A percentile compares a stretch with the other conserved stretches of the same genome.
These are phyloP conservation scores for Luffia ferchaultella DNA, from an alignment of 2,888 invertebrate genomes.

Conservation along the genomic window DNA sequence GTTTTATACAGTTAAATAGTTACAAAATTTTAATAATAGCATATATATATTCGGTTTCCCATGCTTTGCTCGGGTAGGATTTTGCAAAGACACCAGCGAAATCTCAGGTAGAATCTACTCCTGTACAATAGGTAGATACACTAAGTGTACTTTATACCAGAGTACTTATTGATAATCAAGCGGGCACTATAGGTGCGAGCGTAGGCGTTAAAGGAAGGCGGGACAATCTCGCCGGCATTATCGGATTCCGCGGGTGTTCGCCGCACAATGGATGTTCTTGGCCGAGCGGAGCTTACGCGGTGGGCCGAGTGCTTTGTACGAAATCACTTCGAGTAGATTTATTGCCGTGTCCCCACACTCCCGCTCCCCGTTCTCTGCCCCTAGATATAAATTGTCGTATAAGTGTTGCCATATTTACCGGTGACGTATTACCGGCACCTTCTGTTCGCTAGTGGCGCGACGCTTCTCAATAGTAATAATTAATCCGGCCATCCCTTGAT, in stretches of 20 bases:
- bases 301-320: constrained; percentile 60
- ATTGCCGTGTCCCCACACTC: constrained; percentile 53
- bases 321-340: constrained; percentile 62
- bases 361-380: constrained; percentile 26
- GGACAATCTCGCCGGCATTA: constrained; percentile 61
- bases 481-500: constrained; percentile 52
- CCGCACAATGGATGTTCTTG: constrained; percentile 55
- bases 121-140: not conserved
- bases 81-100: too few relatives aligned
- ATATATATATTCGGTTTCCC: too few relatives aligned
- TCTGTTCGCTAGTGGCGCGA: constrained; percentile 32
- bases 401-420: constrained; percentile 65
- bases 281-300: constrained; percentile 51
- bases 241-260: constrained; percentile 57
- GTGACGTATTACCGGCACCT: constrained; percentile 56
- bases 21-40: too few relatives aligned
- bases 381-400: constrained; percentile 52
- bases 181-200: not conserved
- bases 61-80: too few relatives aligned
- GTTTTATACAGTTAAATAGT: too few relatives aligned
- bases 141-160: not conserved
- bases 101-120: too few relatives aligned
- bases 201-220: constrained; percentile 56
- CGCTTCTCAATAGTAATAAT: constrained; percentile 50
- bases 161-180: not conserved